Conservation (phyloP, 2,113 vertebrate species). For the Campylomormyrus numenius region DNA sequence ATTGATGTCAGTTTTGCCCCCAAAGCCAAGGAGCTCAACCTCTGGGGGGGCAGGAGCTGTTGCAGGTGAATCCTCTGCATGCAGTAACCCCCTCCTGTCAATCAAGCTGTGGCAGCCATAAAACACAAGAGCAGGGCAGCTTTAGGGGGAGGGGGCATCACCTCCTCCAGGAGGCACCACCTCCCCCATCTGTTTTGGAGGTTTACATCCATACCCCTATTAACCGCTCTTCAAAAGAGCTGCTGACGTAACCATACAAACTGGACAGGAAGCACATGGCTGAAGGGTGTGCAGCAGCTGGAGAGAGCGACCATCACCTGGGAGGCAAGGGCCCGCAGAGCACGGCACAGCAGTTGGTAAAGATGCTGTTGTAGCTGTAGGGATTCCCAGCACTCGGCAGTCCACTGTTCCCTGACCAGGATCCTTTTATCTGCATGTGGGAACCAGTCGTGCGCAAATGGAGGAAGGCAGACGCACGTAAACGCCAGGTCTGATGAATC, state of each 20-base stretch:
- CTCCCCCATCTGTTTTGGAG: not conserved
- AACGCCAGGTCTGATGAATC: not conserved
- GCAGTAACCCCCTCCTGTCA: conserved; percentile 83
- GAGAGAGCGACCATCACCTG: conserved; percentile 60
- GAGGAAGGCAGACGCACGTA: not conserved
- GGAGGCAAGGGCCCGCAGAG: conserved; percentile 88
- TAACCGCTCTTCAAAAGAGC: not conserved
- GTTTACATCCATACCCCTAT: not conserved
- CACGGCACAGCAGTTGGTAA: conserved; percentile 84
- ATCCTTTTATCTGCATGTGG: conserved; percentile 80
- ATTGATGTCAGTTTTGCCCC: conserved; percentile 69
- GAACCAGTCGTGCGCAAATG: not conserved
- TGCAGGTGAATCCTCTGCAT: conserved; percentile 55
- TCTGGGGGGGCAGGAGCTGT: conserved; percentile 43
- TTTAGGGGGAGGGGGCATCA: not conserved
- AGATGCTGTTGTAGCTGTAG: conserved; percentile 84
- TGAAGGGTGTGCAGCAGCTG: not conserved
- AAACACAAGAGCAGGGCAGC: conserved; percentile 26
- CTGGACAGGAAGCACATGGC: not conserved
- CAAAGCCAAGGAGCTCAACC: conserved; percentile 56
- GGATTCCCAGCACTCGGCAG: conserved; percentile 77
- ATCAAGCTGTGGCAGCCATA: conserved; percentile 67
- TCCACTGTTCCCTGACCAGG: conserved; percentile 85
- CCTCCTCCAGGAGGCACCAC: not conserved
- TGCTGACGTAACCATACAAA: not conserved